phyloP scores from a whole-genome alignment of 2,888 invertebrate genomes.

The Leptinotarsa tumamoca region DNA sequence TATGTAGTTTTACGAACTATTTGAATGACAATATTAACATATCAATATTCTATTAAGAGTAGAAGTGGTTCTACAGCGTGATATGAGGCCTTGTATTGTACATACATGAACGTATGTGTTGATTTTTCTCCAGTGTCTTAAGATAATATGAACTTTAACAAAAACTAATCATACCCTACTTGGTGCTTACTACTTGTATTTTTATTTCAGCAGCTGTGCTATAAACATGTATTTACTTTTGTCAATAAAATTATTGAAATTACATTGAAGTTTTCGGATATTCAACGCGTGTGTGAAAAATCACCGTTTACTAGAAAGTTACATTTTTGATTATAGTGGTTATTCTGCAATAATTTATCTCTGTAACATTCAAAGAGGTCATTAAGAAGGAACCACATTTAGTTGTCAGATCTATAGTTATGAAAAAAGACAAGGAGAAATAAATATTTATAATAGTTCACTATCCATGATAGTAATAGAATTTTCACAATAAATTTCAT shows the following conservation, averaged over 20 bases:
- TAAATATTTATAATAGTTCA: too few species aligned
- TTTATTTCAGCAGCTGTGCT: slow-evolving; percentile 64
- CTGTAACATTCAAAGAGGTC: too few species aligned
- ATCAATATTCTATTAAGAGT: slow-evolving; percentile 60
- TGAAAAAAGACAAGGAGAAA: too few species aligned
- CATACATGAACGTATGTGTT: slow-evolving; percentile 57
- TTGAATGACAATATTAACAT: slow-evolving; percentile 66
- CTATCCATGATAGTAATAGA: too few species aligned
- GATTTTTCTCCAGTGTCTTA: slow-evolving; percentile 58
- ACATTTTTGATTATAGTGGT: neutral
- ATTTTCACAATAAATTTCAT: too few species aligned
- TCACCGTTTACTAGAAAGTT: neutral
- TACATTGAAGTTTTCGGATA: neutral
- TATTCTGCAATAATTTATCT: neutral
- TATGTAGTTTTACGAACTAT: slow-evolving; percentile 61
- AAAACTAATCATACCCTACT: slow-evolving; percentile 57
- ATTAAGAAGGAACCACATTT: too few species aligned
- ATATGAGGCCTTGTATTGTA: slow-evolving; percentile 64
- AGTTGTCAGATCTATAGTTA: too few species aligned
- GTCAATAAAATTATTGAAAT: slow-evolving; percentile 50
- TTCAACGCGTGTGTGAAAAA: too few species aligned
- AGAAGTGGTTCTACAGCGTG: slow-evolving; percentile 61
- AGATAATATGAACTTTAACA: slow-evolving; percentile 54
- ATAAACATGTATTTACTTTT: slow-evolving; percentile 56
- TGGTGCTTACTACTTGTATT: slow-evolving; percentile 63